These are phyloP conservation scores for Rallus crepitans DNA, from an alignment of 2,797 vertebrate genomes.

Conservation along the genomic window DNA sequence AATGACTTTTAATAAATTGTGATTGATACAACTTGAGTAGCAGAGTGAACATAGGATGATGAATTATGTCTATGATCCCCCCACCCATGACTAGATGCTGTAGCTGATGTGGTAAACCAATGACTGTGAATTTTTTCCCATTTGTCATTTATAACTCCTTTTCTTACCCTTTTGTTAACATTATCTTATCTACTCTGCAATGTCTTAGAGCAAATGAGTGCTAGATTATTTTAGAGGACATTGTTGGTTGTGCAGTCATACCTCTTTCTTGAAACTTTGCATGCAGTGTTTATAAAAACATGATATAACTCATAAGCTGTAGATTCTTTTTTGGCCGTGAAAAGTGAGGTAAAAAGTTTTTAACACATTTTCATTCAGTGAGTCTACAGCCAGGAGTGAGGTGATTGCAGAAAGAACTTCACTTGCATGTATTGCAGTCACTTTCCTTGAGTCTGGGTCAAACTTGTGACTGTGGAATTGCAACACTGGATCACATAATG, in stretches of 20 bases:
- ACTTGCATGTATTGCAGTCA: conserved; percentile 9
- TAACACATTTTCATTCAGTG: conserved; percentile 30
- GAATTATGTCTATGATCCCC: neutral
- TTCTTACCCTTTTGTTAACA: neutral
- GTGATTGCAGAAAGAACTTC: conserved; percentile 34
- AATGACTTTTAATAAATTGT: neutral
- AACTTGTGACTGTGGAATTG: conserved; percentile 53
- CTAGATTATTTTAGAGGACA: neutral
- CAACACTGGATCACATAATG: conserved; percentile 53
- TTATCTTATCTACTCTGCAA: neutral
- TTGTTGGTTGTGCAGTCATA: fast-evolving
- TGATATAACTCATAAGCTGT: neutral
- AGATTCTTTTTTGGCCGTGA: neutral
- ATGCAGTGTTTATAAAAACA: neutral
- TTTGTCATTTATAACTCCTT: neutral
- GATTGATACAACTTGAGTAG: neutral
- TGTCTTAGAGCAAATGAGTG: neutral
- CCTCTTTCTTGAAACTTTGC: neutral
- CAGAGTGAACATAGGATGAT: neutral
- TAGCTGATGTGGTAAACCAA: neutral
- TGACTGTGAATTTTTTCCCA: neutral
- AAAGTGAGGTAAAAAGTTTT: conserved; percentile 10
- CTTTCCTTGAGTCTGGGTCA: conserved; percentile 51
- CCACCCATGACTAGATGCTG: neutral
- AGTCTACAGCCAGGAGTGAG: neutral